Evolutionary conservation across 2,888 invertebrate species (phyloP).

Genomic region (Xanthorhoe designata): DNA sequence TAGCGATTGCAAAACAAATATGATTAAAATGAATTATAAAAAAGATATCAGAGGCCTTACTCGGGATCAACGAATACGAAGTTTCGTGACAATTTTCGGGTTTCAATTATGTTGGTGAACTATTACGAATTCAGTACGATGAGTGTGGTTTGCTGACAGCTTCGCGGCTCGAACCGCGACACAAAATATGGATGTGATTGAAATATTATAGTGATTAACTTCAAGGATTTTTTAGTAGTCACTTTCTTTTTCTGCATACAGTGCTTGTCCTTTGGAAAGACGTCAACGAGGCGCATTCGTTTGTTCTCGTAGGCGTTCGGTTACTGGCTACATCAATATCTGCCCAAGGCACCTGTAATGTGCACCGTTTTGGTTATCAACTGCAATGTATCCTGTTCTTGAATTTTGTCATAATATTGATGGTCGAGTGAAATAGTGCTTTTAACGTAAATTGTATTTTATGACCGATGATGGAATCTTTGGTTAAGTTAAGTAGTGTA

Average conservation of each 20-base stretch:
- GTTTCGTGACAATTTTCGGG: no score
- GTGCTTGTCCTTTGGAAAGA: slow-evolving; percentile 50
- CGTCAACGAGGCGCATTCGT: slow-evolving; percentile 49
- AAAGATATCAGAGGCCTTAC: not conserved
- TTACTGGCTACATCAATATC: slow-evolving; percentile 24
- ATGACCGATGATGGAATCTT: no score
- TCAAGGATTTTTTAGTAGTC: slow-evolving; percentile 6
- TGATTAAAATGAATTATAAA: not conserved
- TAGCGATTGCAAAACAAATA: slow-evolving; percentile 53
- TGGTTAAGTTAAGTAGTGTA: no score
- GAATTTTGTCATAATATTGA: not conserved
- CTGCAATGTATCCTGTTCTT: not conserved
- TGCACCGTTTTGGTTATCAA: slow-evolving; percentile 9
- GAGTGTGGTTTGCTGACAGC: no score
- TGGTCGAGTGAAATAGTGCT: not conserved
- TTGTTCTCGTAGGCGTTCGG: slow-evolving; percentile 27
- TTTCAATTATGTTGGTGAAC: no score
- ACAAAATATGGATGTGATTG: no score
- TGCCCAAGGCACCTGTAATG: slow-evolving; percentile 8
- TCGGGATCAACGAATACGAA: no score
- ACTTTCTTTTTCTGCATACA: slow-evolving; percentile 38
- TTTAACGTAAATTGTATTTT: no score
- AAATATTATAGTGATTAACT: not conserved
- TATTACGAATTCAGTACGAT: no score
- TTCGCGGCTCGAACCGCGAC: no score